Conservation (phyloP, 2,888 invertebrate genomes). For the Dicyrtoma fusca region DNA sequence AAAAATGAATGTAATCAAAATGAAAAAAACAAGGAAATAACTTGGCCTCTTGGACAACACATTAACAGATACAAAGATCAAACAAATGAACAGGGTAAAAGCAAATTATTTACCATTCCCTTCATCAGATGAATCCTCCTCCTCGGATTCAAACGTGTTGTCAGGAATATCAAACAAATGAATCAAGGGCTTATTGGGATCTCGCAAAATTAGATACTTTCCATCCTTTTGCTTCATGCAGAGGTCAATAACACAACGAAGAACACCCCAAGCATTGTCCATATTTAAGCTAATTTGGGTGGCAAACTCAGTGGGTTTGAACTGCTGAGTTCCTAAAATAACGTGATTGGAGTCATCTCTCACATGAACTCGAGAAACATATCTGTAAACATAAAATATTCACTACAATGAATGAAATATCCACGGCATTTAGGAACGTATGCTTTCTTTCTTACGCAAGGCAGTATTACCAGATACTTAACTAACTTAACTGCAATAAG, state of each 20-base stretch:
- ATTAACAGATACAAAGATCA: too few relatives aligned
- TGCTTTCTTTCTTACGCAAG: too few relatives aligned
- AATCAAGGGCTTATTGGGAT: conserved; percentile 98
- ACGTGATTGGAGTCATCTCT: conserved; percentile 95
- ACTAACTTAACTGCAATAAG: too few relatives aligned
- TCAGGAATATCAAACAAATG: conserved; percentile 98
- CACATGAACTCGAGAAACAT: conserved; percentile 93
- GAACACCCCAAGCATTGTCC: conserved; percentile 99
- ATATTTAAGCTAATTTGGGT: conserved; percentile 98
- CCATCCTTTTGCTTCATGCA: conserved; percentile 97
- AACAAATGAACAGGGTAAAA: too few relatives aligned
- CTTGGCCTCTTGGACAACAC: too few relatives aligned
- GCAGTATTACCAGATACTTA: too few relatives aligned
- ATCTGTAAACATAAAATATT: too few relatives aligned
- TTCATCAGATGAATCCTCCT: conserved; percentile 84
- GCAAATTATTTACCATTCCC: conserved; percentile 61
- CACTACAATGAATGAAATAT: too few relatives aligned
- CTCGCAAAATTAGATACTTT: conserved; percentile 94
- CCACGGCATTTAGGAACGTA: too few relatives aligned
- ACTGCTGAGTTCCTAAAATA: conserved; percentile 95
- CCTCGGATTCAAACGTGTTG: conserved; percentile 97
- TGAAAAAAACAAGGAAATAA: too few relatives aligned
- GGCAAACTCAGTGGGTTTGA: conserved; percentile 97
- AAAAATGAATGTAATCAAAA: too few relatives aligned
- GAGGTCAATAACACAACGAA: conserved; percentile 95